Evolutionary conservation across 1,140 invertebrate species (phyloP), one percentile per base, ranked within the genome.

Genomic region (Pseudobourletiella spinata): DNA sequence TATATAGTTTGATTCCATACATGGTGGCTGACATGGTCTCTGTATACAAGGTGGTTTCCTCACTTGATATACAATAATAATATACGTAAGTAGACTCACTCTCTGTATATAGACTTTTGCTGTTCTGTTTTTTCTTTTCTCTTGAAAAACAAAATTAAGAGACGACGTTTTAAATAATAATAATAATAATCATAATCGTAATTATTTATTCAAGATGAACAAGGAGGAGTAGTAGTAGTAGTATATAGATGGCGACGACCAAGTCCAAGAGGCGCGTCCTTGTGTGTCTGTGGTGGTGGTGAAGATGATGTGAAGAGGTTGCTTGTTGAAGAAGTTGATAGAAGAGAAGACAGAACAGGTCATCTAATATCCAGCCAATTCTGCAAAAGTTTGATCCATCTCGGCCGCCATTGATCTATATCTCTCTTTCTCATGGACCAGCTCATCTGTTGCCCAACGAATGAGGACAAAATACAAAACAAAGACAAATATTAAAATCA

Each of bases 341-440:
- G n/a, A 39, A 39, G 32, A 39, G 32, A 39, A n/a, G n/a, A n/a
- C n/a, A 39, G 8, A 39, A 39, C 8, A 39, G n/a, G 8, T 39
- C 32, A 55, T 55, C 83, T 87, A 93, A 76, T 91, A 91, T 70
- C 88, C 90, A 71, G 89, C 88, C 68, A 96, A 81, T 78, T 97
- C 94, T 65, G 91, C 90, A 76, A 96, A 94, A 60, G 91, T 95
- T 75, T 88, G 84, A 79, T 96, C 93, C 83, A 98, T 86, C 79
- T 98, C 93, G 74, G 97, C 93, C 20, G 65, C 61, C 54, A 67
- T 67, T 61, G 57, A 52, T 83, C 98, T 98, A 84, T 94, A 98
- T 81, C 91, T 93, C 81, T 94, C 91, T 79, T 93, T 94, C 76
- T 98, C 93, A 77, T 90, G 86, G 70, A 93, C 82, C 74, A 98